Conservation (phyloP, 2,797 vertebrate species). For the Botia almorhae region DNA sequence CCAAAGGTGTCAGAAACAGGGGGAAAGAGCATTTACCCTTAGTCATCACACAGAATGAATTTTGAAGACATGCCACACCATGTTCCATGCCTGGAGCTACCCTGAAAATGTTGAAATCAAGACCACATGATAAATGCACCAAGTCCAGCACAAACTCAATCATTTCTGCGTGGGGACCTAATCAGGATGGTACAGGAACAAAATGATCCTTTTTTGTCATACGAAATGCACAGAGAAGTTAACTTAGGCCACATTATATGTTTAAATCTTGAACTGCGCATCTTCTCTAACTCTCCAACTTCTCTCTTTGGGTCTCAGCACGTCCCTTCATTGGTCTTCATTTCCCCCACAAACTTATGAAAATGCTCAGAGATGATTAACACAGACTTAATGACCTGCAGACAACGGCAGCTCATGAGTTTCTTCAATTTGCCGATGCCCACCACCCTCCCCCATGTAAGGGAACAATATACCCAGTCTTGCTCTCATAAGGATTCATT, state of each 20-base stretch:
- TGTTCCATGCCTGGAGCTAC: background rate
- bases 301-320: slow-evolving; percentile 27
- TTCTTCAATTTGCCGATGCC: slow-evolving; percentile 45
- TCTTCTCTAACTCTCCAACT: slow-evolving; percentile 67
- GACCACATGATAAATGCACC: background rate
- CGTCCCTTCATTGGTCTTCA: slow-evolving; percentile 53
- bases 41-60: slow-evolving; percentile 5
- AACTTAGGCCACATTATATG: slow-evolving; percentile 65
- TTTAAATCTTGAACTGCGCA: slow-evolving; percentile 14
- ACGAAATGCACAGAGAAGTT: slow-evolving; percentile 71
- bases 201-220: slow-evolving; percentile 59
- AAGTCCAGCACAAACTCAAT: slow-evolving; percentile 1
- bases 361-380: slow-evolving; percentile 82
- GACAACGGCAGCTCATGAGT: slow-evolving; percentile 85
- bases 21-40: background rate
- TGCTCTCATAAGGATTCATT: slow-evolving; percentile 92
- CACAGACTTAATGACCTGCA: slow-evolving; percentile 84
- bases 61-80: background rate
- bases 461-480: slow-evolving; percentile 87
- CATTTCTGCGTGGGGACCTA: background rate
- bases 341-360: slow-evolving; percentile 81
- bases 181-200: slow-evolving; percentile 13
- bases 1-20: slow-evolving; percentile 4
- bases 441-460: slow-evolving; percentile 78
- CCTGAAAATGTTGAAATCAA: background rate